Evolutionary conservation across 2,113 vertebrate species (phyloP).

Genomic region (Gulo gulo): DNA sequence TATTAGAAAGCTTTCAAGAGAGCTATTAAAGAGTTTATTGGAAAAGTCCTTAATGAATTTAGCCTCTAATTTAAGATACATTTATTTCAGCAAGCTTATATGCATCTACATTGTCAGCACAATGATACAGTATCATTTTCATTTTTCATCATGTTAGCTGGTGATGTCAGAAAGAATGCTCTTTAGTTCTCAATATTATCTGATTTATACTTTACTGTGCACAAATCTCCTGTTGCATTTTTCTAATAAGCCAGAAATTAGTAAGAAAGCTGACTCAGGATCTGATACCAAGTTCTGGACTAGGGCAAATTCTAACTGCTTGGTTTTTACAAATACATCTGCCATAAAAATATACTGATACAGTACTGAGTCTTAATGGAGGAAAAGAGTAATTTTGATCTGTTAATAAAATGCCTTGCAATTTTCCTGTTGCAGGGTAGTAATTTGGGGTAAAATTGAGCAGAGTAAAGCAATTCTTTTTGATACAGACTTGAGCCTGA

Average conservation of each 20-base stretch:
- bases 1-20: constrained; percentile 41
- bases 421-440: neutral
- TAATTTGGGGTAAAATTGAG: constrained; percentile 2
- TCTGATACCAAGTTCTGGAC: neutral
- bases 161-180: neutral
- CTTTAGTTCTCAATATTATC: neutral
- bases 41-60: neutral
- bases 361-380: neutral
- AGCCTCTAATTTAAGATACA: neutral
- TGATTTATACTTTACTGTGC: neutral
- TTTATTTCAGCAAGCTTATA: neutral
- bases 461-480: neutral
- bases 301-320: neutral
- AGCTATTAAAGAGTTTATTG: neutral
- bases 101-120: neutral
- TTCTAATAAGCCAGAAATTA: neutral
- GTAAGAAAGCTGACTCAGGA: neutral
- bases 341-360: neutral
- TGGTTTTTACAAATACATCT: neutral
- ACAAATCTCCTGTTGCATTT: neutral
- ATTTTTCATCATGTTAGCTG: neutral
- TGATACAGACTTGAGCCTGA: neutral
- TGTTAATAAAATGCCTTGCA: neutral
- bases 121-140: neutral
- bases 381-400: neutral